Evolutionary conservation across 2,797 vertebrate genomes (phyloP), one percentile per base, ranked within the genome.

Genomic region (Crossoptilon crossoptilon): DNA sequence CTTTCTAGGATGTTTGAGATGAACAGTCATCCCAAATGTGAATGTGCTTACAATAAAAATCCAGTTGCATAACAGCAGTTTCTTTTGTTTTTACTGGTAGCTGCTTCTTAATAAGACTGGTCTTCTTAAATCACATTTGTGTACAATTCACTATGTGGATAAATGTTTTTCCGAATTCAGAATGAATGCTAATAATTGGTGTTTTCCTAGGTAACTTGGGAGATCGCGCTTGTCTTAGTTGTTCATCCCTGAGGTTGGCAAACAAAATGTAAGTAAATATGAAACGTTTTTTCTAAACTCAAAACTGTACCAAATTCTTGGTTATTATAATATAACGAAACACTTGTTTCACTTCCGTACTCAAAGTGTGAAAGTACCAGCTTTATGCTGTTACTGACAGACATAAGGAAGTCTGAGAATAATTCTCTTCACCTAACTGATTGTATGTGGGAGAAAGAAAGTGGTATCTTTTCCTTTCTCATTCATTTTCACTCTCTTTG

Each of bases 141-240:
- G 15, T 79, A 16, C 37, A 41, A 3, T 37, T 90, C 31, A 6
- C 14, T 81, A 1, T 16, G 10, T 8, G 2, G 26, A 11, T 79
- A 62, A 81, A 67, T 55, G 7, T 66, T 29, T 33, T 70, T 4
- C 11, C 55, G 53, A 51, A 48, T 78, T 78, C 31, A 59, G 27
- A 78, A 48, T n/a, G 82, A 43, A 13, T 84, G 26, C 48, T 92
- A 46, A 71, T 83, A 56, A 16, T 69, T 67, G 43, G 64, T 88
- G 51, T 94, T 91, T 68, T 97, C 94, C 33, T 92, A 99, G 99
- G 98, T 93, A 97, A 98, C 91, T 87, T 97, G 84, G 96, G 98
- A 78, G 98, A 98, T 76, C 96, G 96, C 11, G 70, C 97, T 14
- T 98, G 98, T 97, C 98, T 98, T 83, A 98, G 96, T 79, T 99